A percentile compares a stretch with the other conserved stretches of the same genome.
Evolutionary conservation across 2,888 invertebrate genomes (phyloP).

Genomic region (Scelioninae gen. 2): DNA sequence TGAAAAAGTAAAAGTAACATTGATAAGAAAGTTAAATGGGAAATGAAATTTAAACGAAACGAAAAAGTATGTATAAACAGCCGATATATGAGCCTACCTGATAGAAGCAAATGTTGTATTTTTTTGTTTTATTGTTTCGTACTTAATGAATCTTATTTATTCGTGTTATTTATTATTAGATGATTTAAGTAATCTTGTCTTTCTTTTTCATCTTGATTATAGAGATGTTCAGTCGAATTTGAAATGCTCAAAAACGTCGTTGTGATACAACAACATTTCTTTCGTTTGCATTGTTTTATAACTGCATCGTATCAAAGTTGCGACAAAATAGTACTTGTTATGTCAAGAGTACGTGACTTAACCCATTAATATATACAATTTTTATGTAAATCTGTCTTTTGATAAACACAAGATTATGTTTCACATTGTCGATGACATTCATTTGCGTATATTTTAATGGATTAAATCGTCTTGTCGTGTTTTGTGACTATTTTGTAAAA

Average conservation of each 20-base stretch:
- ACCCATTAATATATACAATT: slow-evolving; percentile 51
- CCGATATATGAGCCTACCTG: slow-evolving; percentile 55
- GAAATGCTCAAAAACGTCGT: slow-evolving; percentile 50
- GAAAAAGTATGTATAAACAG: slow-evolving; percentile 51
- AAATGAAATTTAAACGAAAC: slow-evolving; percentile 69
- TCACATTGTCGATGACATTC: slow-evolving; percentile 30
- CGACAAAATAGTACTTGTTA: slow-evolving; percentile 53
- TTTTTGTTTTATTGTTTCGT: slow-evolving; percentile 51
- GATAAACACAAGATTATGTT: slow-evolving; percentile 37
- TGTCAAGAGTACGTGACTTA: slow-evolving; percentile 45
- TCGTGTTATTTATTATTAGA: slow-evolving; percentile 50
- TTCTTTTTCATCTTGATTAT: slow-evolving; percentile 28
- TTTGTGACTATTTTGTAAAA: slow-evolving; percentile 56
- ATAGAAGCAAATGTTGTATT: slow-evolving; percentile 53
- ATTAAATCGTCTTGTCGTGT: slow-evolving; percentile 59
- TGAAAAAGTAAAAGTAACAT: slow-evolving; percentile 68
- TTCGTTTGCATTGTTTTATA: slow-evolving; percentile 49
- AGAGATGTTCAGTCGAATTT: slow-evolving; percentile 28
- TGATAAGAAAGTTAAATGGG: slow-evolving; percentile 72
- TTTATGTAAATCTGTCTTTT: slow-evolving; percentile 45
- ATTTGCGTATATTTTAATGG: slow-evolving; percentile 56
- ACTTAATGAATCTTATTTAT: slow-evolving; percentile 53
- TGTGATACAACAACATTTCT: slow-evolving; percentile 51
- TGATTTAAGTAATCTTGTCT: slow-evolving; percentile 21
- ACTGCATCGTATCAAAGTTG: slow-evolving; percentile 52